Conservation (phyloP, 2,113 vertebrate species). For the Pyxicephalus adspersus region DNA sequence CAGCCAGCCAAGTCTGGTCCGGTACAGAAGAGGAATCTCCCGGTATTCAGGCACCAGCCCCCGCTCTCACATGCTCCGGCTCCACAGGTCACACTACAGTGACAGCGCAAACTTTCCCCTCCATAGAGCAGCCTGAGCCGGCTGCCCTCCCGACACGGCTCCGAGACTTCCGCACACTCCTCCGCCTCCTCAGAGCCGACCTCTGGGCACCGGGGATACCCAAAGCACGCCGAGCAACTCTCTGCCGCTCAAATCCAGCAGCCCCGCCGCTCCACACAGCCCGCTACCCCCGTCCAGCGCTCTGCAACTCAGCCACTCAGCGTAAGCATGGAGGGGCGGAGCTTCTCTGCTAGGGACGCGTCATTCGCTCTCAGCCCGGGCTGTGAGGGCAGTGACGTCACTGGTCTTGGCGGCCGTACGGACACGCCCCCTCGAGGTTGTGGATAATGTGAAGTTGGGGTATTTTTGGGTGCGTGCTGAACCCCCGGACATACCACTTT, state of each 20-base stretch:
- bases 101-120: slow-evolving; percentile 20
- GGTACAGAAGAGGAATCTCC: not conserved
- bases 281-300: slow-evolving; percentile 2
- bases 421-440: not conserved
- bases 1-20: too few relatives aligned
- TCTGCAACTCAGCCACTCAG: slow-evolving; percentile 16
- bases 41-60: not conserved
- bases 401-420: too few relatives aligned
- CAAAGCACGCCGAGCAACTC: not conserved
- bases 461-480: too few relatives aligned
- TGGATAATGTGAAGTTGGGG: not conserved
- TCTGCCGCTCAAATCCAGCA: not conserved
- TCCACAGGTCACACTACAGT: slow-evolving; percentile 35
- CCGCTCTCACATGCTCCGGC: slow-evolving; percentile 19
- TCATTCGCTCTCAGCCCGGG: not conserved
- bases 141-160: not conserved
- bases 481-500: too few relatives aligned
- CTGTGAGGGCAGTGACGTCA: not conserved
- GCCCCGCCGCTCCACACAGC: not conserved
- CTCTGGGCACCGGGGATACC: not conserved
- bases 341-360: not conserved
- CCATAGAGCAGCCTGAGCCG: not conserved
- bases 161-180: slow-evolving; percentile 28
- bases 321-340: slow-evolving; percentile 13
- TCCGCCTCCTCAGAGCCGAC: not conserved